These are phyloP conservation scores for Chrysogorgia sp. DNA, from an alignment of 92 coral and sea anemone genomes.

Conservation along the genomic window DNA sequence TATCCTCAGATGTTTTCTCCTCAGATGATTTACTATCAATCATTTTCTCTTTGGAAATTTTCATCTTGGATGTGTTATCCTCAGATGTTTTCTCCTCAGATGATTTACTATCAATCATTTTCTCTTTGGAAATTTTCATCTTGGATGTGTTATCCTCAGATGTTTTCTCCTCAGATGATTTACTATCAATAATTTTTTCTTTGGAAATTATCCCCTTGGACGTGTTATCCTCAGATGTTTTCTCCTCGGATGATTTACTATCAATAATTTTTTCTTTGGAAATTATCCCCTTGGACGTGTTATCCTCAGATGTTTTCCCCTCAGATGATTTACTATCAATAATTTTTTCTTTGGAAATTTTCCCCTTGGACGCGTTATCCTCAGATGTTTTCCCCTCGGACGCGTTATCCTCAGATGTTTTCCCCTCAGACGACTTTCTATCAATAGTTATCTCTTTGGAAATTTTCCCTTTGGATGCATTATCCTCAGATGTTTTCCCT, in stretches of 20 bases:
- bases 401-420: neutral
- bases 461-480: too few relatives aligned
- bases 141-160: neutral
- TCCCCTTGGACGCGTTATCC: neutral
- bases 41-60: neutral
- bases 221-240: neutral
- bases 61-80: neutral
- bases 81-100: constrained; percentile 3
- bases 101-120: neutral
- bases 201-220: constrained; percentile 3
- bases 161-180: neutral
- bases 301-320: neutral
- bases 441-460: too few relatives aligned
- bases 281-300: neutral
- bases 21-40: neutral
- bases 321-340: neutral
- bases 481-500: too few relatives aligned
- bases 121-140: neutral
- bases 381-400: neutral
- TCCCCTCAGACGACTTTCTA: too few relatives aligned
- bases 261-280: constrained; percentile 9
- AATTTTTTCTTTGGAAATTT: neutral
- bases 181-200: neutral
- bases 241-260: neutral
- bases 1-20: constrained; percentile 1